Percentiles rank a stretch among this genome's conserved stretches.
Evolutionary conservation across 1,140 invertebrate genomes (phyloP).

Genomic region (Achatina immaculata): DNA sequence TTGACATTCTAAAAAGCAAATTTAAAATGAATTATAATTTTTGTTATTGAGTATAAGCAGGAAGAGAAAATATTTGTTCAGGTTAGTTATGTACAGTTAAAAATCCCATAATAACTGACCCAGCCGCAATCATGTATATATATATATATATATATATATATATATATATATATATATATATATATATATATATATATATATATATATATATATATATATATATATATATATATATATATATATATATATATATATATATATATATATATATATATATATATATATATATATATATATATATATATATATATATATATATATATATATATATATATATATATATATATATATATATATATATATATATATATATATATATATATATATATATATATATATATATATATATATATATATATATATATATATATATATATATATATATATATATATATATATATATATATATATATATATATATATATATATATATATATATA

Average conservation of each 20-base stretch:
- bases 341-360: constrained; percentile 5
- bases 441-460: constrained; percentile 2
- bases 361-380: constrained; percentile 5
- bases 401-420: constrained; percentile 5
- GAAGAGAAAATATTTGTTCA: no score
- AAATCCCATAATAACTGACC: neutral
- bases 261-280: constrained; percentile 5
- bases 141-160: constrained; percentile 5
- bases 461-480: constrained; percentile 2
- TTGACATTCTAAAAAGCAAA: no score
- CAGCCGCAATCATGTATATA: neutral
- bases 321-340: neutral
- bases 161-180: constrained; percentile 5
- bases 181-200: constrained; percentile 5
- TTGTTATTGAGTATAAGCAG: no score
- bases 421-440: constrained; percentile 5
- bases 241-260: constrained; percentile 5
- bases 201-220: constrained; percentile 5
- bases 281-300: neutral
- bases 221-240: constrained; percentile 5
- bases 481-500: constrained; percentile 5
- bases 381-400: constrained; percentile 5
- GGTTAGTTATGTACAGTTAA: no score
- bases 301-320: constrained; percentile 5
- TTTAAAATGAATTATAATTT: no score